These are phyloP conservation scores for Pachyramphus minor DNA, from an alignment of 2,113 vertebrate genomes.

Conservation along the genomic window DNA sequence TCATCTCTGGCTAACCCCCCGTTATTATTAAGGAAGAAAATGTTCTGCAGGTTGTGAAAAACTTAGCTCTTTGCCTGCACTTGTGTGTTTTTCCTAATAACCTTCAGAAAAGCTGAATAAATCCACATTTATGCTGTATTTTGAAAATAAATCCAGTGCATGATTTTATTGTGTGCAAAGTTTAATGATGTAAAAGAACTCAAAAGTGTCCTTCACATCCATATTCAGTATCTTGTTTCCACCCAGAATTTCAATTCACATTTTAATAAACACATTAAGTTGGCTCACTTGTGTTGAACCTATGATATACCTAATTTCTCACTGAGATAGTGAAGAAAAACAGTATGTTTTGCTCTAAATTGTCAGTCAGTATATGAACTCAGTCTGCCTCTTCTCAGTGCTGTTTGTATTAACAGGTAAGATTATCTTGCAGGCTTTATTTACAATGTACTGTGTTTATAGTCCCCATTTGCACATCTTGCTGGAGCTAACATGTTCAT, in stretches of 20 bases:
- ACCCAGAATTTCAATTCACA: background rate
- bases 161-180: background rate
- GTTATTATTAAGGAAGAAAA: background rate
- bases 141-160: background rate
- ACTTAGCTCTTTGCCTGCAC: background rate
- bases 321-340: constrained; percentile 24
- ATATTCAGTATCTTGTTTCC: background rate
- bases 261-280: constrained; percentile 35
- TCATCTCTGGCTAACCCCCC: background rate
- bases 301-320: constrained; percentile 13
- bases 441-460: constrained; percentile 46
- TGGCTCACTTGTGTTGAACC: background rate
- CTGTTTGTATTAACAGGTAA: constrained; percentile 59
- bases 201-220: background rate
- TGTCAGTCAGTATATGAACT: constrained; percentile 20
- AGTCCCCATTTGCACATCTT: constrained; percentile 45
- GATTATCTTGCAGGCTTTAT: constrained; percentile 48
- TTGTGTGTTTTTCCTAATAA: background rate
- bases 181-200: background rate
- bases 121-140: background rate
- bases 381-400: constrained; percentile 37
- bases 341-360: constrained; percentile 44
- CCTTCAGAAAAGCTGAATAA: background rate
- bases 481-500: constrained; percentile 39
- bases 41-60: background rate